Percentiles rank a stretch among this genome's conserved stretches.
Evolutionary conservation across 2,888 invertebrate species (phyloP).

Genomic region (Congeria kusceri): DNA sequence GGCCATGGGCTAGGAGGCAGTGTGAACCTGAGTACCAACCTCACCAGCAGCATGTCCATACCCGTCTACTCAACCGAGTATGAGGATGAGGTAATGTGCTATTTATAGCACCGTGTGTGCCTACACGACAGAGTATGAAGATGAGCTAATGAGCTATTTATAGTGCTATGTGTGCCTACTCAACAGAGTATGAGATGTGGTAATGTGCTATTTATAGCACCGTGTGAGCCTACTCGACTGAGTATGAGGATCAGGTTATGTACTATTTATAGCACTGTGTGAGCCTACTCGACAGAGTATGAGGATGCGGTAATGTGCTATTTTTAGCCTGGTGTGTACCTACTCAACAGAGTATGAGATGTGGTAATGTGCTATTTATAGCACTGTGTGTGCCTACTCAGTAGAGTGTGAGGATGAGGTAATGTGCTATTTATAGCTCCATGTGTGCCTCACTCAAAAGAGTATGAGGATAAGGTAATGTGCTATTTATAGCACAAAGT

Average conservation of each 20-base stretch:
- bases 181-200: neutral
- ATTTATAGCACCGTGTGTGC: slow-evolving; percentile 16
- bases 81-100: slow-evolving; percentile 68
- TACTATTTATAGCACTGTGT: neutral
- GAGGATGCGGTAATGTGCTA: slow-evolving; percentile 66
- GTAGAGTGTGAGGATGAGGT: neutral
- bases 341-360: too few species aligned
- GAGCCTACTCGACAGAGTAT: slow-evolving; percentile 75
- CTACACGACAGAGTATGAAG: slow-evolving; percentile 76
- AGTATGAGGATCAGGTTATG: slow-evolving; percentile 73
- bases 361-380: too few species aligned
- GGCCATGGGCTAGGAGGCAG: slow-evolving; percentile 60
- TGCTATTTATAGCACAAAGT: too few species aligned
- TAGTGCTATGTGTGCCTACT: neutral
- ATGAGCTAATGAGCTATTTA: slow-evolving; percentile 58
- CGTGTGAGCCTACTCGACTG: slow-evolving; percentile 78
- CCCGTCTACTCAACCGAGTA: slow-evolving; percentile 80
- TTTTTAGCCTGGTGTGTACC: neutral
- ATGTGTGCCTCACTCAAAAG: too few species aligned
- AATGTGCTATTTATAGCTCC: too few species aligned
- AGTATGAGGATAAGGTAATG: too few species aligned
- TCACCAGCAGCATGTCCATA: slow-evolving; percentile 80
- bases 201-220: slow-evolving; percentile 15
- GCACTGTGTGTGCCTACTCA: too few species aligned
- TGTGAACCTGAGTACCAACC: slow-evolving; percentile 65